Evolutionary conservation across 1,140 invertebrate genomes (phyloP).

Genomic region (Drosophila repletoides): DNA sequence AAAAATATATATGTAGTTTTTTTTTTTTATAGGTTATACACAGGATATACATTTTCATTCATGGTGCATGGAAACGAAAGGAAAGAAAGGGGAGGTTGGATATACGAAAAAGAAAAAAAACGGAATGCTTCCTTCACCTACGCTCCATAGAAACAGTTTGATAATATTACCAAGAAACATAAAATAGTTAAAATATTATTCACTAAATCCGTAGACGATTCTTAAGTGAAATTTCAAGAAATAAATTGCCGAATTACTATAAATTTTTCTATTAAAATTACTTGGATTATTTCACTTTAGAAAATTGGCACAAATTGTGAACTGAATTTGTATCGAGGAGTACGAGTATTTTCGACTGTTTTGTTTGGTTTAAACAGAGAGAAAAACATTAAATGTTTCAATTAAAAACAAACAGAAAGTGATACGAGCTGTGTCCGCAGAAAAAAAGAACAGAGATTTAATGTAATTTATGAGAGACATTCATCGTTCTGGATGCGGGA

Average conservation of each 20-base stretch:
- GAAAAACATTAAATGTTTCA: constrained; percentile 3
- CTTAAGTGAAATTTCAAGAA: no score
- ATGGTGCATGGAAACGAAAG: neutral
- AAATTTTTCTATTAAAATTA: no score
- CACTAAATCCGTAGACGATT: no score
- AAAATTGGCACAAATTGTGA: no score
- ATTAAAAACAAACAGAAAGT: constrained; percentile 11
- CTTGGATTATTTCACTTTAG: no score
- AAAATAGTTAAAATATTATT: no score
- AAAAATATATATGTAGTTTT: constrained; percentile 56
- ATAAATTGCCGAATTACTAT: no score
- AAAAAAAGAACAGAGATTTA: constrained; percentile 2
- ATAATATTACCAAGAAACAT: neutral
- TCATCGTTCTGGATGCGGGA: constrained; percentile 31
- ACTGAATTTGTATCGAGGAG: no score
- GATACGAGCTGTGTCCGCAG: constrained; percentile 4
- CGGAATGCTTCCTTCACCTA: neutral
- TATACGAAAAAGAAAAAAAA: neutral
- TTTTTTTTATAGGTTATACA: constrained; percentile 38
- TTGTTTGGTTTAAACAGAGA: neutral
- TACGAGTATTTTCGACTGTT: neutral
- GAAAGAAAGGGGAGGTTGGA: neutral
- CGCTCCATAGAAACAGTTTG: neutral
- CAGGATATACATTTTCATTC: constrained; percentile 35
- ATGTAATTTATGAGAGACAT: constrained; percentile 33